These are phyloP conservation scores for Epirrita christyi DNA, from an alignment of 2,888 invertebrate species.

Conservation along the genomic window DNA sequence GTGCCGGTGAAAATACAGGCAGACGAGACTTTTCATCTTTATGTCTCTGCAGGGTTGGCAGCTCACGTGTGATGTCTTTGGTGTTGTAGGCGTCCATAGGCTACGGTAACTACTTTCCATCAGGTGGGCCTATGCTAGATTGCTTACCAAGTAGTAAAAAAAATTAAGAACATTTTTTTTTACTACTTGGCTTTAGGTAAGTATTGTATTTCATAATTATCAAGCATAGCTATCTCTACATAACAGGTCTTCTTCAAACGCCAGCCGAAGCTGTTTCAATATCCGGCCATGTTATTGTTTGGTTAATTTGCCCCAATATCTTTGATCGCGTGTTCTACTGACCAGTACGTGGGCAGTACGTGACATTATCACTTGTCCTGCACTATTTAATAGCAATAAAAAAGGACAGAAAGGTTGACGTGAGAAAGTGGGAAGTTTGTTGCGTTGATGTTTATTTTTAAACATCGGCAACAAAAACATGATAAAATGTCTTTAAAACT, in stretches of 20 bases:
- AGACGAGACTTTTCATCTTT: too few species aligned
- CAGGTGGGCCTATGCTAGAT: too few species aligned
- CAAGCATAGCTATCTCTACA: background rate
- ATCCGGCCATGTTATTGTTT: constrained; percentile 45
- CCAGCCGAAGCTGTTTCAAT: constrained; percentile 4
- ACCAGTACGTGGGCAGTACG: constrained; percentile 43
- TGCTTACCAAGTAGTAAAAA: too few species aligned
- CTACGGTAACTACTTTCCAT: too few species aligned
- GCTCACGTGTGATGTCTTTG: too few species aligned
- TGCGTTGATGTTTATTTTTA: background rate
- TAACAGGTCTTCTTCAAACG: background rate
- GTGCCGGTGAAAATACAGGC: too few species aligned
- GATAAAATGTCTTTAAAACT: too few species aligned
- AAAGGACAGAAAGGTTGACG: constrained; percentile 21
- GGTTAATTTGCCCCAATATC: constrained; percentile 42
- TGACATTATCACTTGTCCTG: constrained; percentile 34
- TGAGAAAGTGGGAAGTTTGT: constrained; percentile 42
- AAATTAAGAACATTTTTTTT: too few species aligned
- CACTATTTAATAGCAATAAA: constrained; percentile 21
- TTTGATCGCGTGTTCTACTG: constrained; percentile 44
- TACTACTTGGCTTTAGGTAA: too few species aligned
- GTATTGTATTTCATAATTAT: background rate
- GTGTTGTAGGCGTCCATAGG: too few species aligned
- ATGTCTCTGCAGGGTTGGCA: too few species aligned
- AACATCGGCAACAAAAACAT: background rate